Evolutionary conservation across 1,140 invertebrate species (phyloP).

Genomic region (Nixonia krombeini): DNA sequence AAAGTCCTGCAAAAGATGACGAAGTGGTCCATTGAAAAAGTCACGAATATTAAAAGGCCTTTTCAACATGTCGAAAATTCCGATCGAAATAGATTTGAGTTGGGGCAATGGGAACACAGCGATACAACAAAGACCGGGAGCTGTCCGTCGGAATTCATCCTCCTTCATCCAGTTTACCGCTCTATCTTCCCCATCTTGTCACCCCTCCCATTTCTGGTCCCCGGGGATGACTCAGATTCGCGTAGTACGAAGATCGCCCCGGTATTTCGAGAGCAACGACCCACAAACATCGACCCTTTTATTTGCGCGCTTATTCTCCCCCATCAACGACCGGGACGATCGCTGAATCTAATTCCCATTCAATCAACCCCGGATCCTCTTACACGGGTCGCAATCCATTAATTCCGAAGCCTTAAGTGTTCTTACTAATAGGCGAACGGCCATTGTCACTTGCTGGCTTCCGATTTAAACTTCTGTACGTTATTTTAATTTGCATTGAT

Average conservation of each 20-base stretch:
- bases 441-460: too few species aligned
- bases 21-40: conserved; percentile 17
- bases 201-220: conserved; percentile 18
- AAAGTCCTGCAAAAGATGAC: conserved; percentile 68
- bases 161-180: background rate
- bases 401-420: background rate
- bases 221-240: conserved; percentile 47
- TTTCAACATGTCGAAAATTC: background rate
- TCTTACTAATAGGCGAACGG: background rate
- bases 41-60: too few species aligned
- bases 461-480: too few species aligned
- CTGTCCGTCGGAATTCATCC: background rate
- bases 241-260: conserved; percentile 24
- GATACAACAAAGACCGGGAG: too few species aligned
- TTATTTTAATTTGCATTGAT: too few species aligned
- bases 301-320: conserved; percentile 37
- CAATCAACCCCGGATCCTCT: conserved; percentile 18
- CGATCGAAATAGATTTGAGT: background rate
- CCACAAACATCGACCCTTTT: conserved; percentile 46
- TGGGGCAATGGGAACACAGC: background rate
- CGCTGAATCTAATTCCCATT: conserved; percentile 28
- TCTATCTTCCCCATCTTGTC: conserved; percentile 10
- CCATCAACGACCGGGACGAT: conserved; percentile 18
- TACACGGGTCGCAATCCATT: background rate
- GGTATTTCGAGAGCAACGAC: conserved; percentile 37